These are phyloP conservation scores for Drosophila pectinifera DNA, from an alignment of 1,140 invertebrate genomes.

Conservation along the genomic window DNA sequence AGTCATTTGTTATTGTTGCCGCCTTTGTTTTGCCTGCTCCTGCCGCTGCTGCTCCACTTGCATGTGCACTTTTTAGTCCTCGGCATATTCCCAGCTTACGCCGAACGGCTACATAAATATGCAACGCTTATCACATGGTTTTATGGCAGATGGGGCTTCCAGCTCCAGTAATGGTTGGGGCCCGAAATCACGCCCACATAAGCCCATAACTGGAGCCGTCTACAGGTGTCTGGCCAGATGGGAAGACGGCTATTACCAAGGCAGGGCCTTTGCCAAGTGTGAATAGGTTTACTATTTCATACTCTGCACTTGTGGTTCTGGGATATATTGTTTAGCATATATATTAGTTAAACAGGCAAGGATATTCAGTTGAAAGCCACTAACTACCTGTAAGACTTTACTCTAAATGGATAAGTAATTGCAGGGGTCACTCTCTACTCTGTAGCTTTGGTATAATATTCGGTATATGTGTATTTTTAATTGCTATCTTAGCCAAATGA, in stretches of 20 bases:
- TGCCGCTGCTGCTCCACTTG: constrained; percentile 1
- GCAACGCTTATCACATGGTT: constrained; percentile 44
- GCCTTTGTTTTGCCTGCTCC: constrained; percentile 30
- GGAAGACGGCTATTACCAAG: neutral
- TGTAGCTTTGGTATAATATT: neutral
- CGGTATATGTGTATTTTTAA: no score
- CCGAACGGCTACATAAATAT: constrained; percentile 41
- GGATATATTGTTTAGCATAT: neutral
- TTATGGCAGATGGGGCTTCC: constrained; percentile 26
- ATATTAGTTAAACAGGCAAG: no score
- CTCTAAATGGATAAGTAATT: no score
- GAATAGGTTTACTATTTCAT: constrained; percentile 14
- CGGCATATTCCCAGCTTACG: constrained; percentile 11
- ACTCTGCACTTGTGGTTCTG: neutral
- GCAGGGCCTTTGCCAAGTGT: neutral
- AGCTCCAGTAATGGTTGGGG: constrained; percentile 46
- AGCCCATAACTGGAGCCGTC: constrained; percentile 40
- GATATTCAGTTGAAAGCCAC: no score
- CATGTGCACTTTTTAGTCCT: constrained; percentile 42
- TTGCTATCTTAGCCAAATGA: neutral
- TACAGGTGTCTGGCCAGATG: constrained; percentile 40
- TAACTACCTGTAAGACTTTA: no score
- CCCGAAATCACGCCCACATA: constrained; percentile 59
- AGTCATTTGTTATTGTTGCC: constrained; percentile 22
- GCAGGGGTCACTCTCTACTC: no score